A percentile compares a stretch with the other conserved stretches of the same genome.
Conservation (phyloP, 2,888 invertebrate genomes). For the Sylvicola fuscatus region DNA sequence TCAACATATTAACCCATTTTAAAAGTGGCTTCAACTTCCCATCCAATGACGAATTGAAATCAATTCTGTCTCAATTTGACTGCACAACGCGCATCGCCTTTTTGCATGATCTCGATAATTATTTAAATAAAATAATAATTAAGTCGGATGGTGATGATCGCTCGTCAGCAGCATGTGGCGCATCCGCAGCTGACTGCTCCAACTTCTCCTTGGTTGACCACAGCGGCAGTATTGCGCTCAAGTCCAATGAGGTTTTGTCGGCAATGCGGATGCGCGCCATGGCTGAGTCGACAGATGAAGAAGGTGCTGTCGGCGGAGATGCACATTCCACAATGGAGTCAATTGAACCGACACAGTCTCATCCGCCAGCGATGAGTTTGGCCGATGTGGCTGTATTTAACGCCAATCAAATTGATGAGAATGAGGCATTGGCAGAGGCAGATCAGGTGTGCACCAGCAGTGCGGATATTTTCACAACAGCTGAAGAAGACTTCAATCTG, state of each 20-base stretch:
- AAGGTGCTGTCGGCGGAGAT: no score
- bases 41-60: no score
- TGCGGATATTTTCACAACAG: background rate
- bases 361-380: background rate
- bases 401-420: slow-evolving; percentile 13
- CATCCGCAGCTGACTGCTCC: no score
- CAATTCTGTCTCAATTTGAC: no score
- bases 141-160: background rate
- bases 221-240: background rate
- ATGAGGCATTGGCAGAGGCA: slow-evolving; percentile 62
- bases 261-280: background rate
- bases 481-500: background rate
- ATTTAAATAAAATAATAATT: no score
- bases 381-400: background rate
- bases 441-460: slow-evolving; percentile 40
- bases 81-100: no score
- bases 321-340: background rate
- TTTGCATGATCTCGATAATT: no score
- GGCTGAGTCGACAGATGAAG: background rate
- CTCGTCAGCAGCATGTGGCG: background rate
- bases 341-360: background rate
- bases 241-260: slow-evolving; percentile 2
- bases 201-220: no score
- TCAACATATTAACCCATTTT: no score
- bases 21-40: no score